Conservation (phyloP, 2,113 vertebrate genomes). For the Natator depressus region DNA sequence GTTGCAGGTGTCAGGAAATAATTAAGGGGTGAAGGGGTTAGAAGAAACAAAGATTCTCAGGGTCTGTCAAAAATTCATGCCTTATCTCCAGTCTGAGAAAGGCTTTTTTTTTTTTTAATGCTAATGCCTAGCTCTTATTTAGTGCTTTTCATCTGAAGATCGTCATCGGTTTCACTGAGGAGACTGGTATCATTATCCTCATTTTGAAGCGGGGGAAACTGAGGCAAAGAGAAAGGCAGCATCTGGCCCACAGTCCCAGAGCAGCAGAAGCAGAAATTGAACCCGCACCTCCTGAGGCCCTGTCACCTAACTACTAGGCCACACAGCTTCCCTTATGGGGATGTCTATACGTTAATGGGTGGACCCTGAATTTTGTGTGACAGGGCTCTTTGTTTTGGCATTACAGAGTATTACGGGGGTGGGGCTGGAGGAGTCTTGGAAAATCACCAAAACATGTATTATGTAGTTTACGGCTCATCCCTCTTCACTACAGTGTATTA, state of each 20-base stretch:
- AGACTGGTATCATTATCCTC: too few species aligned
- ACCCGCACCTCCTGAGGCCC: too few species aligned
- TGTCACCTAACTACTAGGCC: background rate
- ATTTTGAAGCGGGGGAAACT: too few species aligned
- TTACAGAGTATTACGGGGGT: too few species aligned
- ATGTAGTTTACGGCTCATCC: background rate
- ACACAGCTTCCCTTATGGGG: background rate
- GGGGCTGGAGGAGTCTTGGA: background rate
- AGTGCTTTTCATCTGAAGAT: too few species aligned
- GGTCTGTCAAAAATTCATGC: background rate
- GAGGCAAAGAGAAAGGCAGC: too few species aligned
- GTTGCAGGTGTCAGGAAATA: slow-evolving; percentile 35
- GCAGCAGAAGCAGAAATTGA: background rate
- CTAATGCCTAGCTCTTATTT: background rate
- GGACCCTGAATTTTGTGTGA: too few species aligned
- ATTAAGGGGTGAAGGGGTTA: slow-evolving; percentile 32
- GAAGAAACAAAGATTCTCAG: background rate
- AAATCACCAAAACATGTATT: background rate
- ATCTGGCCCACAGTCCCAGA: background rate
- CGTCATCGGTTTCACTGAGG: too few species aligned
- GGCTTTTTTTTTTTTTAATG: too few species aligned
- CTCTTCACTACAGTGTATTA: background rate
- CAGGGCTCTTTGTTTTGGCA: too few species aligned
- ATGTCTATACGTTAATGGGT: background rate
- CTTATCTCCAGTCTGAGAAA: background rate